phyloP scores from a whole-genome alignment of 1,140 invertebrate genomes.

The Metaphire vulgaris region DNA sequence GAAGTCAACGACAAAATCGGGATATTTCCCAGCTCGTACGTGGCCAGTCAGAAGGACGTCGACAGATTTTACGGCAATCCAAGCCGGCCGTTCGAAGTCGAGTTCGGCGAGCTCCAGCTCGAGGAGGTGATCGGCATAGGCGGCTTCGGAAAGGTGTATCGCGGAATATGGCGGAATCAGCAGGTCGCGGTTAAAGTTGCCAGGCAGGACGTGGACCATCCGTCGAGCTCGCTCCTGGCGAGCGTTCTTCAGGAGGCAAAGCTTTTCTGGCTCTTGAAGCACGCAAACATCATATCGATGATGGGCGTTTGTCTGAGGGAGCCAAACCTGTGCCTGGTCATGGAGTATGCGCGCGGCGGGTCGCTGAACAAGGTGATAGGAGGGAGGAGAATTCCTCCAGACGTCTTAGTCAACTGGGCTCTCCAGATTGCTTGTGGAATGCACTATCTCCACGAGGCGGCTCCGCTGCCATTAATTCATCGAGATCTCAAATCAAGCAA shows the following conservation, averaged over 20 bases:
- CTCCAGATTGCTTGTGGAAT: constrained; percentile 35
- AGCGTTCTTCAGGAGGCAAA: constrained; percentile 33
- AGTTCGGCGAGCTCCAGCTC: constrained; percentile 35
- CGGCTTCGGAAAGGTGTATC: constrained; percentile 35
- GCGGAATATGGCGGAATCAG: constrained; percentile 36
- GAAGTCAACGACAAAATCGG: neutral
- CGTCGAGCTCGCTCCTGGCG: constrained; percentile 33
- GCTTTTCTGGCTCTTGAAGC: constrained; percentile 36
- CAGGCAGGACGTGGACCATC: constrained; percentile 27
- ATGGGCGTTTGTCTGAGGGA: constrained; percentile 37
- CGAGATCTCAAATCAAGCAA: constrained; percentile 32
- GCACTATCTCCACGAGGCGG: constrained; percentile 30
- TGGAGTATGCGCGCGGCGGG: constrained; percentile 37
- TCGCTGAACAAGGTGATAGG: constrained; percentile 33
- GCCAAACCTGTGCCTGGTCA: constrained; percentile 40
- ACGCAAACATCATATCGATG: constrained; percentile 39
- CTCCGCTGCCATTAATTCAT: constrained; percentile 28
- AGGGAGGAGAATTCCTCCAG: constrained; percentile 33
- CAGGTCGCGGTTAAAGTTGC: constrained; percentile 38
- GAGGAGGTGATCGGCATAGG: constrained; percentile 36
- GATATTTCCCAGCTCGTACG: constrained; percentile 12
- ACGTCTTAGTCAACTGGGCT: constrained; percentile 35
- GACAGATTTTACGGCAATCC: neutral
- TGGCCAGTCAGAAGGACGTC: neutral
- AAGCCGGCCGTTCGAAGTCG: constrained; percentile 25